phyloP scores from a whole-genome alignment of 2,888 invertebrate genomes.

The Amblyteles armatorius region DNA sequence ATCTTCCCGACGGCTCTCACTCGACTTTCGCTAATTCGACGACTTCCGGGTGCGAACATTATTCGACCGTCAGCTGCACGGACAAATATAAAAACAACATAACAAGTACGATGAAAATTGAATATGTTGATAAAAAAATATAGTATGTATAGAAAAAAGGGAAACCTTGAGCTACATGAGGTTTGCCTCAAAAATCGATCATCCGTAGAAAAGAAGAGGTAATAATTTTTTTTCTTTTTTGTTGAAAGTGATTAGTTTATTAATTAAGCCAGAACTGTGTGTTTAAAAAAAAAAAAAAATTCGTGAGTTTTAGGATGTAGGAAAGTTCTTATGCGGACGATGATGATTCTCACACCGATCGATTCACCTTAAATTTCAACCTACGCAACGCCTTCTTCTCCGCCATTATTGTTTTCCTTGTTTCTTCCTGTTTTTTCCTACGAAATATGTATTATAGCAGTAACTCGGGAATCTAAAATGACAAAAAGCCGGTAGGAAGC shows the following conservation, averaged over 20 bases:
- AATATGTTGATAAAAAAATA: too few relatives aligned
- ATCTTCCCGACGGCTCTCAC: background rate
- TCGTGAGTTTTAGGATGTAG: too few relatives aligned
- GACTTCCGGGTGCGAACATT: background rate
- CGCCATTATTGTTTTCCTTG: too few relatives aligned
- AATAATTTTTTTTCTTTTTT: background rate
- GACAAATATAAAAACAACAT: background rate
- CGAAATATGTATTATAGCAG: conserved; percentile 15
- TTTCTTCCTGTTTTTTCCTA: too few relatives aligned
- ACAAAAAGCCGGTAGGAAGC: conserved; percentile 6
- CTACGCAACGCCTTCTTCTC: background rate
- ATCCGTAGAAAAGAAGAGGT: background rate
- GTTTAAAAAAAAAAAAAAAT: background rate
- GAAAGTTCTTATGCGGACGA: too few relatives aligned
- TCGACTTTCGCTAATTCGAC: background rate
- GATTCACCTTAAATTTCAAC: too few relatives aligned
- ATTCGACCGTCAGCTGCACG: background rate
- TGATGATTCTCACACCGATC: too few relatives aligned
- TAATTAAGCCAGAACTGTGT: background rate
- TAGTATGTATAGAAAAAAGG: too few relatives aligned
- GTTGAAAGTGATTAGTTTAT: background rate
- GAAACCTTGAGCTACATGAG: too few relatives aligned
- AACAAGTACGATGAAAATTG: too few relatives aligned
- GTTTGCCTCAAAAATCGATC: too few relatives aligned
- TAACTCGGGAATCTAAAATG: background rate